Evolutionary conservation across 1,140 invertebrate genomes (phyloP).

Genomic region (Amyelois transitella): DNA sequence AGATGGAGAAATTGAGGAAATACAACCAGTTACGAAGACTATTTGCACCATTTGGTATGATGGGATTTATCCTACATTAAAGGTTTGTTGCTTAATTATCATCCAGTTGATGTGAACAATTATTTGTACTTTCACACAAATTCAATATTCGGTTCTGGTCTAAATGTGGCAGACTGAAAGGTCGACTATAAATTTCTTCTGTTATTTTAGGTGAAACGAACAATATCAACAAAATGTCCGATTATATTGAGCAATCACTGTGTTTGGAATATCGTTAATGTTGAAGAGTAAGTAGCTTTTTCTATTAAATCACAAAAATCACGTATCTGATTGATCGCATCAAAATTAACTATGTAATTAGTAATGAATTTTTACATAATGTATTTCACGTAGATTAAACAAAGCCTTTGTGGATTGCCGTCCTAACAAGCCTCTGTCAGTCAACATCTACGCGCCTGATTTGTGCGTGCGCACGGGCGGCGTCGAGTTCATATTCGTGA

Average conservation of each 20-base stretch:
- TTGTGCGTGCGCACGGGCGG: constrained; percentile 35
- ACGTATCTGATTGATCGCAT: too few relatives aligned
- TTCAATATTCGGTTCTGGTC: too few relatives aligned
- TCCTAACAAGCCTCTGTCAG: constrained; percentile 43
- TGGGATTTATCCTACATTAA: constrained; percentile 60
- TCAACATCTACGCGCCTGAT: constrained; percentile 56
- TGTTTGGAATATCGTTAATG: constrained; percentile 64
- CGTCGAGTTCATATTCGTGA: constrained; percentile 50
- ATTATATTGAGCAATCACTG: constrained; percentile 63
- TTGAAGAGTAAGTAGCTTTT: constrained; percentile 61
- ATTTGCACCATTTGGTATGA: constrained; percentile 65
- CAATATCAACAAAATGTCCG: constrained; percentile 55
- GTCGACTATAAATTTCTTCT: not conserved
- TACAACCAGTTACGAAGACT: constrained; percentile 48
- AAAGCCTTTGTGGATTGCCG: constrained; percentile 49
- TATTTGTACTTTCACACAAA: not conserved
- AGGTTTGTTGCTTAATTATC: constrained; percentile 36
- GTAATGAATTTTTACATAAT: not conserved
- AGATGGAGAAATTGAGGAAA: constrained; percentile 49
- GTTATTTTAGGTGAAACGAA: constrained; percentile 48
- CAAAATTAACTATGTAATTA: not conserved
- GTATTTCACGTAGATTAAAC: constrained; percentile 42
- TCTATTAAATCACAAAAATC: too few relatives aligned
- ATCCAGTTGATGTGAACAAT: not conserved
- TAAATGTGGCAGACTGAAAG: too few relatives aligned